Base-by-base conservation (phyloP, 2,113 vertebrate species). In the Tetrax tetrax region DNA sequence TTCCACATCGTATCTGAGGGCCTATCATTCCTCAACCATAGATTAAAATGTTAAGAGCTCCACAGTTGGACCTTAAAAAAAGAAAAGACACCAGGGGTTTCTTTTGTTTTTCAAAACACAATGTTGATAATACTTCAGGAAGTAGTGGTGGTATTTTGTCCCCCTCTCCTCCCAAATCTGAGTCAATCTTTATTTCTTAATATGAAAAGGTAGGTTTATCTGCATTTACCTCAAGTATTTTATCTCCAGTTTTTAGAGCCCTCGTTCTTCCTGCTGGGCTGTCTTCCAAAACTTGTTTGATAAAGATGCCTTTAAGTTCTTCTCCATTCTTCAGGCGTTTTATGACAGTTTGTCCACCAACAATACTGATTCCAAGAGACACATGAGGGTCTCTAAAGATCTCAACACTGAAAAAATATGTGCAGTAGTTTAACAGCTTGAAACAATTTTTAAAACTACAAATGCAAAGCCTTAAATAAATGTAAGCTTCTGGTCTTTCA, bases 301-400 rank as follows among this genome's bases (percentile, higher is more conserved):
- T 99, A 97, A 99, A 99, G 97, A 99, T 99, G 18, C 99, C 99
- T 97, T 99, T 99, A 83, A 99, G 98, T 38, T 99, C 99, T 90
- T 99, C 99, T 60, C 99, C 99, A 83, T 99, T 99, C 96, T 98
- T 99, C 91, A 99, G 97, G 24, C 99, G 98, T 96, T 99, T 99
- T 98, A 99, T 99, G 93, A 99, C 97, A 2, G 98, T 98, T 20
- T 98, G 98, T 20, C 99, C 99, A 33, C 99, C 99, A n/a, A 99
- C 99, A 71, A 99, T 99, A 93, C 99, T 99, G 98, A 99, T 99
- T 57, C 99, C 99, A 95, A 99, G 98, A 75, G 99, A 99, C 92
- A 99, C 98, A 0, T 98, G 91, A 18, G 98, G 98, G 65, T 99
- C 98, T 84, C 98, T 98, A 92, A 98, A 98, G 95, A 99, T 99